Evolutionary conservation across 1,140 invertebrate genomes (phyloP).

Genomic region (Rhynchophorus ferrugineus): DNA sequence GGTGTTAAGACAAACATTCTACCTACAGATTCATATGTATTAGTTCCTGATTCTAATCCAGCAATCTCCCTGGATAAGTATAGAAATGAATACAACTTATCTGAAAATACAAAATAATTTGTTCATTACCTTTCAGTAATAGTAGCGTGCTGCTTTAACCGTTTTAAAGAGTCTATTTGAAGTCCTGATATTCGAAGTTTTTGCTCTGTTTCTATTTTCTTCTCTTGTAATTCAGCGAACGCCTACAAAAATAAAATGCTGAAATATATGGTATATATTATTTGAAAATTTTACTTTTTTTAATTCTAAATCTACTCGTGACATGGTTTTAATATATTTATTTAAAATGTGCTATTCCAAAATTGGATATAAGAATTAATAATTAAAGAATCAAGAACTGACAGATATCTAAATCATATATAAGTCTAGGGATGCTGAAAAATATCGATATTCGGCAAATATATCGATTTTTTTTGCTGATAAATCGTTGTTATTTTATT

Average conservation of each 20-base stretch:
- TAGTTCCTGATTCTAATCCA: slow-evolving; percentile 29
- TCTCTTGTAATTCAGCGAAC: slow-evolving; percentile 75
- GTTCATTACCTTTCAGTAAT: slow-evolving; percentile 61
- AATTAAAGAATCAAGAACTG: no score
- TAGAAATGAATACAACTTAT: background rate
- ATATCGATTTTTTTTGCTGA: no score
- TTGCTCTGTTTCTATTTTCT: slow-evolving; percentile 71
- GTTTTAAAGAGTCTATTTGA: slow-evolving; percentile 66
- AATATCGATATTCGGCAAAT: no score
- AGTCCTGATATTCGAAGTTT: slow-evolving; percentile 72
- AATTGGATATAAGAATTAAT: no score
- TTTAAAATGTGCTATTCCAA: no score
- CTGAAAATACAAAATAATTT: background rate
- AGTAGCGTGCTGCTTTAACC: slow-evolving; percentile 60
- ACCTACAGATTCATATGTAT: slow-evolving; percentile 67
- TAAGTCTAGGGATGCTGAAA: no score
- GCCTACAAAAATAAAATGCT: slow-evolving; percentile 47
- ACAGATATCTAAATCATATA: no score
- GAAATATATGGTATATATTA: slow-evolving; percentile 3
- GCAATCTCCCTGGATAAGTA: slow-evolving; percentile 36
- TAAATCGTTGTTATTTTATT: no score
- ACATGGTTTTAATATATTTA: slow-evolving; percentile 27
- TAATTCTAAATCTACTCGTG: slow-evolving; percentile 39
- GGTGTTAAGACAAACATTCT: slow-evolving; percentile 76
- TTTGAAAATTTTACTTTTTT: slow-evolving; percentile 33